Evolutionary conservation across 2,113 vertebrate species (phyloP), one percentile per base, ranked within the genome.

Genomic region (Syrrhaptes paradoxus): DNA sequence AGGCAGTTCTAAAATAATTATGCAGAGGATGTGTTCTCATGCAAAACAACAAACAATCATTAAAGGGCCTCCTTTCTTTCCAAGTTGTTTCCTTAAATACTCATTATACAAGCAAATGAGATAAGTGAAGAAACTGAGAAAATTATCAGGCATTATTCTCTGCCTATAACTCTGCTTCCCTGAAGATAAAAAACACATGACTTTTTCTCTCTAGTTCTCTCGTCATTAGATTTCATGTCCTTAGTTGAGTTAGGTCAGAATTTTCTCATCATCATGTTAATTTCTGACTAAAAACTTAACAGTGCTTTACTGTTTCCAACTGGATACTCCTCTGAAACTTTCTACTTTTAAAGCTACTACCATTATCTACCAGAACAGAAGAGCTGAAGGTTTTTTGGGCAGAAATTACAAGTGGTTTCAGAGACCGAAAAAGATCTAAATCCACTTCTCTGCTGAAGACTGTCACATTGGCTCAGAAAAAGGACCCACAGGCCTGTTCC

Each of bases 31-130:
- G 63, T 43, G 74, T 70, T 95, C 91, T 83, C 65, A 51, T 76
- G 49, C 58, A 93, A 80, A 92, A 93, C 57, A 86, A 73, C 65
- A 92, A 93, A 95, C 79, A 91, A 91, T 85, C 85, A 92, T 92
- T 93, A 85, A 76, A 93, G 29, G n/a, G 15, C 36, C 45, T 89
- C 54, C 58, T 85, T 58, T 82, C 78, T 76, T 95, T 46, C 34
- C 63, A 85, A 87, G 48, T 7, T 58, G 28, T 68, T 94, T 80
- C 74, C 94, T 96, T 79, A 76, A 94, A 89, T 89, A 78, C 55
- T 81, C 45, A 68, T 75, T 78, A 95, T 52, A 91, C 71, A 91
- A 87, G 81, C 71, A 87, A 82, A 93, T 62, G 29, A 96, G 41
- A 45, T 52, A 94, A 95, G 58, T 36, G 41, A 93, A 93, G 82